A percentile compares a stretch with the other conserved stretches of the same genome.
Evolutionary conservation across 2,113 vertebrate species (phyloP).

Genomic region (Cryptomyrus ogoouensis): DNA sequence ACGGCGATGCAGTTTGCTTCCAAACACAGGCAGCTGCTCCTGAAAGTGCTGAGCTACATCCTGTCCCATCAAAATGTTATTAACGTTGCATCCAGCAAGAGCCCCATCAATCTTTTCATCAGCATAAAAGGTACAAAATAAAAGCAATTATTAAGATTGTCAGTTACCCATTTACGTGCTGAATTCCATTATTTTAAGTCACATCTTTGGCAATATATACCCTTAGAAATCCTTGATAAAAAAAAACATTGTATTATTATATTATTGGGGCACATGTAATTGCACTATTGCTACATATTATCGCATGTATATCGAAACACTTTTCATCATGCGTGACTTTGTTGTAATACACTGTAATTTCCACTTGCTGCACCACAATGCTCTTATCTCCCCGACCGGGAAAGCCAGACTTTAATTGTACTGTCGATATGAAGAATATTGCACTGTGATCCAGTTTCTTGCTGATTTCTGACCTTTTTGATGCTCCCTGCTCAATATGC

Average conservation of each 20-base stretch:
- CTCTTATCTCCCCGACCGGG: not conserved
- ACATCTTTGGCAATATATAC: not conserved
- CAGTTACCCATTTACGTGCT: not conserved
- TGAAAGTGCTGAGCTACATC: not conserved
- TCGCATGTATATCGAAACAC: not conserved
- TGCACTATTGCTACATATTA: not conserved
- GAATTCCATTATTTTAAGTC: not conserved
- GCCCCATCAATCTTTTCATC: not conserved
- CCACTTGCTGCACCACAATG: not conserved
- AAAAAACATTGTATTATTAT: not conserved
- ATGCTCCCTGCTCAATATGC: not conserved
- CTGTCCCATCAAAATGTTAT: not conserved
- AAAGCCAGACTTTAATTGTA: not conserved
- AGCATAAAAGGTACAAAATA: not conserved
- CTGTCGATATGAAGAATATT: not conserved
- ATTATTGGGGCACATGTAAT: no score
- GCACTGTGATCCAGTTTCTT: not conserved
- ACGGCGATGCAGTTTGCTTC: not conserved
- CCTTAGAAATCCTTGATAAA: not conserved
- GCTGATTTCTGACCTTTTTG: not conserved
- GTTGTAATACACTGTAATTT: not conserved
- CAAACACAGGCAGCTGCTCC: not conserved
- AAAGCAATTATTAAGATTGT: not conserved
- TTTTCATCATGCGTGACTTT: not conserved
- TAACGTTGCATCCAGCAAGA: not conserved